Base-by-base conservation (phyloP, 1,140 invertebrate genomes). In the Ooceraea biroi region DNA sequence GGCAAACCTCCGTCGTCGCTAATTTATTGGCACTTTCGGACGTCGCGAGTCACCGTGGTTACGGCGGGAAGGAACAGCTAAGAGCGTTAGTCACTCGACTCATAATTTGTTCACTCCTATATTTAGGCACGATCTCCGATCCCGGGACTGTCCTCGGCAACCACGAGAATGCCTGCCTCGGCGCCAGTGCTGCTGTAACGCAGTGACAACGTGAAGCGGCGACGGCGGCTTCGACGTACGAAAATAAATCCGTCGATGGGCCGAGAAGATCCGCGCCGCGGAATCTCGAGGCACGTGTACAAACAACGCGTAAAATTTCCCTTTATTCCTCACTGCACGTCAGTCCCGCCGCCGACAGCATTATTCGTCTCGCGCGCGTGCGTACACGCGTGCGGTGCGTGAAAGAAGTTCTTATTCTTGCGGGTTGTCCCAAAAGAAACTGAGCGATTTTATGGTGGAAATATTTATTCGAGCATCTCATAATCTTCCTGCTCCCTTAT, bases 91-190 rank as follows among this genome's bases (percentile, higher is more conserved):
- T 91, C 90, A 89, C 86, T 88, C 87, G 89, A 76, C 86, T 91
- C 76, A 90, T 91, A 92, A 92, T 92, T 92, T 91, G 90, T 91
- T 92, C 90, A 85, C 78, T 87, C 85, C 85, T 92, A 92, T 92
- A 89, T 91, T 92, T 90, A 88, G 90, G 58, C 61, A 72, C 60
- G 80, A 80, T 57, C 55, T 85, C 72, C 61, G 52, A 80, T 86
- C 71, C 17, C 30, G 58, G 72, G 19, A 17, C 66, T 52, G 80
- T 84, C 46, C 17, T 66, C 71, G 68, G 22, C 65, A 74, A 61
- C 57, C 68, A 46, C 72, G 68, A 48, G 85, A 87, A 85, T 83
- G 72, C 72, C 41, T 71, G 90, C 65, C 66, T 58, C 68, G 88
- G 85, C 89, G 88, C 84, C 86, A 66, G 76, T 71, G 60, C 22